phyloP scores from a whole-genome alignment of 1,140 invertebrate genomes.

The Cherax quadricarinatus region DNA sequence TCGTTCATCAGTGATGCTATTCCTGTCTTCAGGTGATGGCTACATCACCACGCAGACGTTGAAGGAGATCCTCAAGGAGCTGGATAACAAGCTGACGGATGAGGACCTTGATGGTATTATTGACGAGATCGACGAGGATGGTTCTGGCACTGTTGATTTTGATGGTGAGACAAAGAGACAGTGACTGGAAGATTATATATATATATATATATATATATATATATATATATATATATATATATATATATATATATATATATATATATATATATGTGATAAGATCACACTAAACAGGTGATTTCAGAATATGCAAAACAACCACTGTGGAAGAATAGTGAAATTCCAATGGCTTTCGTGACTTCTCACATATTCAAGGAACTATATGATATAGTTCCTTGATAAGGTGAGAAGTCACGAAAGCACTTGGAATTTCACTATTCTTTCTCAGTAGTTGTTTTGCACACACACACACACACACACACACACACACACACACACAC shows the following conservation, averaged over 20 bases:
- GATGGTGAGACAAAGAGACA: conserved; percentile 44
- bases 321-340: no score
- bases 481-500: not conserved
- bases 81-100: conserved; percentile 92
- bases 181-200: not conserved
- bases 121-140: conserved; percentile 90
- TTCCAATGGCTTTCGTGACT: no score
- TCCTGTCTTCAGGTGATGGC: conserved; percentile 85
- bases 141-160: conserved; percentile 75
- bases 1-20: not conserved
- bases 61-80: conserved; percentile 91
- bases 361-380: no score
- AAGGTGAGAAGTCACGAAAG: no score
- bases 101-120: conserved; percentile 93
- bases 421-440: no score
- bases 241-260: conserved; percentile 22
- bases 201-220: conserved; percentile 26
- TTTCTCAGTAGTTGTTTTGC: no score
- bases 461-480: no score
- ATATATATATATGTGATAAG: conserved; percentile 13
- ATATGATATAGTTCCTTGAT: no score
- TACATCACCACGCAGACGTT: conserved; percentile 95
- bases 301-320: no score
- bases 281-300: no score
- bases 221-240: conserved; percentile 28